Conservation (phyloP, 1,140 invertebrate species). For the Rhyacophila brunnea region DNA sequence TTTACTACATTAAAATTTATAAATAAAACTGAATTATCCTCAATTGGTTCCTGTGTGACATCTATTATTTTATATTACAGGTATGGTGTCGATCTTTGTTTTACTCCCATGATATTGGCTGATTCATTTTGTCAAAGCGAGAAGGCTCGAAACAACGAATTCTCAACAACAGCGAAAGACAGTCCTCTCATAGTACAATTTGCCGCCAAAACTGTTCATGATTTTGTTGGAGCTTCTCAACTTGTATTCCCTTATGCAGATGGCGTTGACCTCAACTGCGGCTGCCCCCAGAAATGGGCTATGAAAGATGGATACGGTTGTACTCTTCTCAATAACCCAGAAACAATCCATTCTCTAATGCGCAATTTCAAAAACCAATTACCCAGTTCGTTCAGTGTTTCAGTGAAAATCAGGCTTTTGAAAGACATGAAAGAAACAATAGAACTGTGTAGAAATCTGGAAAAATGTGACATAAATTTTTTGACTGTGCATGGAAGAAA, state of each 20-base stretch:
- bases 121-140: constrained; percentile 88
- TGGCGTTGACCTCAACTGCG: constrained; percentile 95
- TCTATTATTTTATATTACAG: constrained; percentile 39
- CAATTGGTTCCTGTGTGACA: background rate
- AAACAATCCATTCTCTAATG: constrained; percentile 81
- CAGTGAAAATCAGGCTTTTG: constrained; percentile 86
- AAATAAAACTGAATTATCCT: no score
- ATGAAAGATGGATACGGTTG: constrained; percentile 89
- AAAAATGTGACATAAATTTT: constrained; percentile 84
- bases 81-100: constrained; percentile 87
- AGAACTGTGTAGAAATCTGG: constrained; percentile 68
- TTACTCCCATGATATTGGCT: constrained; percentile 95
- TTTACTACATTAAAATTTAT: no score
- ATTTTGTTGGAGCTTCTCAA: constrained; percentile 83
- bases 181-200: constrained; percentile 90
- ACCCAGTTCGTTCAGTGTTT: constrained; percentile 77
- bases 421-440: constrained; percentile 52
- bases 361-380: constrained; percentile 72
- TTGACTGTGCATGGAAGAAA: constrained; percentile 90
- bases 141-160: constrained; percentile 87
- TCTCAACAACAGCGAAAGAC: constrained; percentile 77
- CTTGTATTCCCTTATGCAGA: constrained; percentile 82
- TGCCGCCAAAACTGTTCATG: constrained; percentile 80
- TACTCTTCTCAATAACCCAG: constrained; percentile 78
- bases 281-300: constrained; percentile 95